Conservation (phyloP, 2,113 vertebrate species). For the Anarrhichthys ocellatus region DNA sequence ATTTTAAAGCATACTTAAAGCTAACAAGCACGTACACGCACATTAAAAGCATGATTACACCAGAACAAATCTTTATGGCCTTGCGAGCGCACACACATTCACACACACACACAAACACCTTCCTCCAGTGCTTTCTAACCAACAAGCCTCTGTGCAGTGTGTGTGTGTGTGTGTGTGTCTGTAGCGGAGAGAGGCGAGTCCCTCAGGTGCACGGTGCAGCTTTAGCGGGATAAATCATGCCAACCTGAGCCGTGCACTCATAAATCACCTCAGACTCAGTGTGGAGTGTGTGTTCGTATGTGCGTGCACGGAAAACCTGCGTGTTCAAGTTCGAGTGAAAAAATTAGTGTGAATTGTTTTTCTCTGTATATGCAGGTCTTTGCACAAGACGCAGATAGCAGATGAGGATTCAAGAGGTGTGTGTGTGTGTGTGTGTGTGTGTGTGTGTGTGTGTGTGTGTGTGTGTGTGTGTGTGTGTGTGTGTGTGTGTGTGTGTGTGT, state of each 20-base stretch:
- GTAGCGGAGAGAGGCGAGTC: constrained; percentile 40
- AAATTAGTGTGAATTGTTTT: not conserved
- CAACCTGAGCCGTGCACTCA: constrained; percentile 59
- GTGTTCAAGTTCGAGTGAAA: not conserved
- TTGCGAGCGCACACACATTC: not conserved
- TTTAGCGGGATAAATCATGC: constrained; percentile 76
- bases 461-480: not conserved
- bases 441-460: not conserved
- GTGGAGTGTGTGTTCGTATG: constrained; percentile 5
- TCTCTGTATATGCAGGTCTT: constrained; percentile 6
- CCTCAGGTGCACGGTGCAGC: constrained; percentile 68
- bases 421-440: not conserved
- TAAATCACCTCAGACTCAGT: constrained; percentile 68
- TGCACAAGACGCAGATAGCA: not conserved
- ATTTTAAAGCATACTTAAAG: not conserved
- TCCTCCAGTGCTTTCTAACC: constrained; percentile 25
- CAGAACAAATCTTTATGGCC: not conserved
- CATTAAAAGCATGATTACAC: constrained; percentile 16
- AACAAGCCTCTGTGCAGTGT: constrained; percentile 60
- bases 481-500: not conserved
- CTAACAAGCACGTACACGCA: not conserved
- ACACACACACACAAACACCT: not conserved
- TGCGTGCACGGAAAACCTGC: constrained; percentile 23
- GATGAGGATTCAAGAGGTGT: not conserved
- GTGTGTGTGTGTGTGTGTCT: constrained; percentile 6